These are phyloP conservation scores for Anastrepha obliqua DNA, from an alignment of 1,140 invertebrate species.

Conservation along the genomic window DNA sequence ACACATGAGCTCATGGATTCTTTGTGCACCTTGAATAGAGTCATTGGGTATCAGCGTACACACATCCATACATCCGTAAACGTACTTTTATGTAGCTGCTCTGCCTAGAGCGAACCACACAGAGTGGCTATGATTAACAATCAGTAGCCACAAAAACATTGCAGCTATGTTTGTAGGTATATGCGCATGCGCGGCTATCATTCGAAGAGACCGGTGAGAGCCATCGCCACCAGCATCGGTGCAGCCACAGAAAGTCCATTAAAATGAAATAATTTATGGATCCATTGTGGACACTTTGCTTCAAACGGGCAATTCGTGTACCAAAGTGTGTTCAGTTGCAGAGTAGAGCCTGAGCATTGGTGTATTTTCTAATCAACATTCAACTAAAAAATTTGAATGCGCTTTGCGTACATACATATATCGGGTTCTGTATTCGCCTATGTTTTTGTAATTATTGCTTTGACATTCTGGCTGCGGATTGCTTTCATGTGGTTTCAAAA, in stretches of 20 bases:
- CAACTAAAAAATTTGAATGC: not conserved
- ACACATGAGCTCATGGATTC: not conserved
- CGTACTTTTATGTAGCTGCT: not conserved
- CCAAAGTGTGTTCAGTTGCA: not conserved
- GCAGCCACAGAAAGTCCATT: slow-evolving; percentile 19
- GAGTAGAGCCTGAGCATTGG: not conserved
- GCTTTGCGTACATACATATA: no score
- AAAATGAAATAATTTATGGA: slow-evolving; percentile 39
- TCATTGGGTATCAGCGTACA: not conserved
- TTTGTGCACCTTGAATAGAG: not conserved
- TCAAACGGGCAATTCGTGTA: not conserved
- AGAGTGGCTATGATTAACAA: not conserved
- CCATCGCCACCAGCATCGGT: slow-evolving; percentile 10
- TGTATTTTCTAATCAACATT: no score
- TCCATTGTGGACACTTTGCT: slow-evolving; percentile 30
- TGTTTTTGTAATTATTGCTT: no score
- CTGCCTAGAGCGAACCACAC: not conserved
- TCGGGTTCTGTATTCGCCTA: no score
- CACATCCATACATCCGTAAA: not conserved
- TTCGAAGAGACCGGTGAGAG: not conserved
- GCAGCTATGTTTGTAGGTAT: not conserved
- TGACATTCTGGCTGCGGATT: no score
- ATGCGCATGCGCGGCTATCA: not conserved
- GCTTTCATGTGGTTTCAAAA: no score
- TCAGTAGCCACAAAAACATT: slow-evolving; percentile 5